Percentiles rank a stretch among this genome's conserved stretches.
These are phyloP conservation scores for Phrynocephalus vlangalii DNA, from an alignment of 2,797 vertebrate species.

Conservation along the genomic window DNA sequence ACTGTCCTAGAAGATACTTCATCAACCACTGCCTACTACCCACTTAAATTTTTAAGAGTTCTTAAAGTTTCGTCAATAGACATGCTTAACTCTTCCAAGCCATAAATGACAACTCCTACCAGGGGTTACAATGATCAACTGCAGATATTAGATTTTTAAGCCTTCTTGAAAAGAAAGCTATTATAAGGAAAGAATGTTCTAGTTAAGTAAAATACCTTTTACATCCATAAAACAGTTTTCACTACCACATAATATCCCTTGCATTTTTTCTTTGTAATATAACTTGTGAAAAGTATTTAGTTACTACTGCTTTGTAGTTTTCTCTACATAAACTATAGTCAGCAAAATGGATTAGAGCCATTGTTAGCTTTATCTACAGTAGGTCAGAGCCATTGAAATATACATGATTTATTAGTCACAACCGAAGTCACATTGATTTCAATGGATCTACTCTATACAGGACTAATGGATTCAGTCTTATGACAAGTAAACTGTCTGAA, in stretches of 20 bases:
- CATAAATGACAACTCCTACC: background rate
- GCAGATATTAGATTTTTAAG: constrained; percentile 15
- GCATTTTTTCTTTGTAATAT: background rate
- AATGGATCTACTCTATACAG: background rate
- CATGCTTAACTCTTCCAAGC: constrained; percentile 4
- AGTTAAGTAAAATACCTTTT: background rate
- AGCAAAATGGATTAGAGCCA: background rate
- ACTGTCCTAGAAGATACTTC: background rate
- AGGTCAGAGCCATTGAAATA: background rate
- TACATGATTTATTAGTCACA: background rate
- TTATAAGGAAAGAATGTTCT: background rate
- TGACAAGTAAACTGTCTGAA: background rate
- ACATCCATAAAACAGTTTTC: background rate
- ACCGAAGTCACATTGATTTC: background rate
- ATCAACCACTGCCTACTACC: background rate
- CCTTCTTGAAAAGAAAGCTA: constrained; percentile 13
- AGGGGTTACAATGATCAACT: constrained; percentile 1
- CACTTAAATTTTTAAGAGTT: constrained; percentile 18
- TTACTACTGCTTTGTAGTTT: background rate
- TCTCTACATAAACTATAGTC: background rate
- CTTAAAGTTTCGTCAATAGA: constrained; percentile 9
- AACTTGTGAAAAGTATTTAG: background rate
- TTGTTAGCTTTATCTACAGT: background rate
- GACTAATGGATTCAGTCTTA: background rate
- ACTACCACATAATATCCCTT: background rate